Percentiles rank a stretch among this genome's conserved stretches.
phyloP scores from a whole-genome alignment of 2,113 vertebrate genomes.

The Mobula birostris region DNA sequence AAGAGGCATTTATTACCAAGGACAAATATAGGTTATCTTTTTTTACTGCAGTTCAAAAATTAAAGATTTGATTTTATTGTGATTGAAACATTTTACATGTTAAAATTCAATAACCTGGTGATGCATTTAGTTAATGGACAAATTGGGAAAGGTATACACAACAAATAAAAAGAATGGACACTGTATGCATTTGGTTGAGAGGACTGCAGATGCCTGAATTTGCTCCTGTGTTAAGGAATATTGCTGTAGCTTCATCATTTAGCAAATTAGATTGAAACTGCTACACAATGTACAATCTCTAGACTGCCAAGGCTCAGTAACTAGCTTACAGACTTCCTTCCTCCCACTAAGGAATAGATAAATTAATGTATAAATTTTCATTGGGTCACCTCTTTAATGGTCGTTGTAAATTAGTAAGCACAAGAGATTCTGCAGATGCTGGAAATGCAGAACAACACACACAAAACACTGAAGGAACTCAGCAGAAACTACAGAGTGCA shows the following conservation, averaged over 20 bases:
- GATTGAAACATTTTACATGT: neutral
- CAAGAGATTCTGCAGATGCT: neutral
- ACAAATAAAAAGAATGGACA: neutral
- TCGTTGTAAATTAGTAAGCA: neutral
- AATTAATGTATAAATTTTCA: neutral
- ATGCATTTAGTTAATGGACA: neutral
- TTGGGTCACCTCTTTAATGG: neutral
- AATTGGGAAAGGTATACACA: neutral
- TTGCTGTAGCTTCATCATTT: neutral
- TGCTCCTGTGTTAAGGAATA: neutral
- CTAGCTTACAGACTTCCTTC: neutral
- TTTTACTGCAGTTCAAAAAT: neutral
- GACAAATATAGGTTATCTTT: neutral
- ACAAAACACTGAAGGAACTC: too few species aligned
- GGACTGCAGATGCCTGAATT: neutral
- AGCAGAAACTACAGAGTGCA: too few species aligned
- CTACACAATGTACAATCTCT: neutral
- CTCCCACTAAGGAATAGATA: neutral
- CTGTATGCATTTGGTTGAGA: neutral
- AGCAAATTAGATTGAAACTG: neutral
- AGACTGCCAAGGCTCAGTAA: neutral
- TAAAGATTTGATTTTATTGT: neutral
- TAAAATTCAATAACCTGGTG: neutral
- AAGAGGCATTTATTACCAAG: neutral
- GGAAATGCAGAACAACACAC: too few species aligned